Evolutionary conservation across 2,113 vertebrate species (phyloP).

Genomic region (Eudorcas thomsonii): DNA sequence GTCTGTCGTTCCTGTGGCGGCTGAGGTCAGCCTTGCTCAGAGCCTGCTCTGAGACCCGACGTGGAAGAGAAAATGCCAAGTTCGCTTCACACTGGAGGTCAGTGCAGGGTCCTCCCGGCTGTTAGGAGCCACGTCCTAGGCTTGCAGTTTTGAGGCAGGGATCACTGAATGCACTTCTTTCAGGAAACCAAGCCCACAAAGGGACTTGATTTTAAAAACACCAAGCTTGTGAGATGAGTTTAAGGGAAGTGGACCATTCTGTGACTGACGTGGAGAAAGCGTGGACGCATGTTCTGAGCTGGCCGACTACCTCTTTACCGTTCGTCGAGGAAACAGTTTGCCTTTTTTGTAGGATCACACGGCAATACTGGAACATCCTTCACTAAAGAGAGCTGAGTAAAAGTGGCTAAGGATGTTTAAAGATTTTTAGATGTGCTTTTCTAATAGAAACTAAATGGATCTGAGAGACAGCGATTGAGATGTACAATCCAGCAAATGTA

Average conservation of each 20-base stretch:
- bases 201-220: background rate
- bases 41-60: accelerated
- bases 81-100: accelerated
- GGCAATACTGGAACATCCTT: accelerated
- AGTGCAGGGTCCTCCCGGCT: background rate
- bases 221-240: accelerated
- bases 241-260: background rate
- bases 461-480: background rate
- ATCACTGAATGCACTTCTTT: background rate
- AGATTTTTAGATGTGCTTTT: background rate
- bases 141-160: background rate
- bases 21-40: background rate
- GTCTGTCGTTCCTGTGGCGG: accelerated
- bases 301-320: accelerated
- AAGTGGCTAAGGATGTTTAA: background rate
- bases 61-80: background rate
- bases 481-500: background rate
- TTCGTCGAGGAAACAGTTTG: background rate
- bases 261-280: accelerated
- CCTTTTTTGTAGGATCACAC: background rate
- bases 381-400: background rate
- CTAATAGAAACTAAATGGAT: too few relatives aligned
- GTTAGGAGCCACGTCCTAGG: background rate
- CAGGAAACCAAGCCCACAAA: background rate
- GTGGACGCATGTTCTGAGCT: accelerated